phyloP scores from a whole-genome alignment of 2,888 invertebrate species.

The Conomelus anceps region DNA sequence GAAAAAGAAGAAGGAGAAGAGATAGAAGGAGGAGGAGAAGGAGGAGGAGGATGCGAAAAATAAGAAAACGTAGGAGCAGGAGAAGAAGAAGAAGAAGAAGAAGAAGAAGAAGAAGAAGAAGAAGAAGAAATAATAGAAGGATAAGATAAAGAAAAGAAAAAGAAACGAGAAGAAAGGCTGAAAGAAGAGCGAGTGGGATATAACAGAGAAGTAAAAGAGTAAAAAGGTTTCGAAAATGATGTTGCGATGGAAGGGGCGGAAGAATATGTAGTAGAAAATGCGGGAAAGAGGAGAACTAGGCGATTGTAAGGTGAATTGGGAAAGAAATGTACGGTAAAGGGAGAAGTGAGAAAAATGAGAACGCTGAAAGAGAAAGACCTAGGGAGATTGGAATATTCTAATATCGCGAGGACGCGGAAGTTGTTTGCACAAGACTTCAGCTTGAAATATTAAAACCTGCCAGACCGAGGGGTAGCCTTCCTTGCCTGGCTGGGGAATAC shows the following conservation, averaged over 20 bases:
- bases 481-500: neutral
- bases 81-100: neutral
- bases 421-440: slow-evolving; percentile 8
- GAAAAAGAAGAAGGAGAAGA: neutral
- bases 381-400: slow-evolving; percentile 13
- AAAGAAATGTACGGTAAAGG: neutral
- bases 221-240: neutral
- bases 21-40: too few species aligned
- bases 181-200: neutral
- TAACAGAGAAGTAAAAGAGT: neutral
- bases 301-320: neutral
- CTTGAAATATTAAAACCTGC: slow-evolving; percentile 13
- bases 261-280: neutral
- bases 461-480: neutral
- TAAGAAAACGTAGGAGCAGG: too few species aligned
- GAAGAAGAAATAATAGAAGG: neutral
- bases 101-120: neutral
- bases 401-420: slow-evolving; percentile 8
- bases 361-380: neutral
- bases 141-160: neutral
- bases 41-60: neutral
- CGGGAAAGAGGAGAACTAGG: neutral
- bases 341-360: neutral
- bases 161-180: neutral
- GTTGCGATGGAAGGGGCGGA: neutral